Evolutionary conservation across 2,113 vertebrate species (phyloP).

Genomic region (Dipodomys merriami): DNA sequence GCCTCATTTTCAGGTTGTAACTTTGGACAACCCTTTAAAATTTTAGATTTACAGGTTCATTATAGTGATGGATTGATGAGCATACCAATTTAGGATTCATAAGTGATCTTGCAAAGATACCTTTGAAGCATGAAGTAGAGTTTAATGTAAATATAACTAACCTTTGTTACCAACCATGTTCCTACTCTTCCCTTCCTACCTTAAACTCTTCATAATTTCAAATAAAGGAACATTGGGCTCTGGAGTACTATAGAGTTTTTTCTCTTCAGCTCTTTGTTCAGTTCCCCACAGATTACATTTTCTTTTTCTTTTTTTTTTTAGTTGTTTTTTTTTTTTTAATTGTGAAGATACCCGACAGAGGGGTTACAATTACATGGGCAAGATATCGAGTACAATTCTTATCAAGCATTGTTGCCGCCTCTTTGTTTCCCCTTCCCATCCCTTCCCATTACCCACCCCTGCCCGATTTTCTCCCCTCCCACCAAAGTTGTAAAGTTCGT

Average conservation of each 20-base stretch:
- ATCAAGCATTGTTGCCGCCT: no score
- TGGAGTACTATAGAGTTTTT: neutral
- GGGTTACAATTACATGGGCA: no score
- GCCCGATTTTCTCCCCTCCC: no score
- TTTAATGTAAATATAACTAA: neutral
- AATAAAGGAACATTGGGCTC: neutral
- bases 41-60: slow-evolving; percentile 12
- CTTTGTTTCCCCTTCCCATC: no score
- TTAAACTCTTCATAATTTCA: neutral
- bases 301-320: neutral
- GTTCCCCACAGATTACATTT: no score
- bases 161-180: neutral
- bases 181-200: neutral
- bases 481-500: no score
- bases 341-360: no score
- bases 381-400: no score
- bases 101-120: slow-evolving; percentile 7
- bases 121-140: neutral
- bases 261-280: neutral
- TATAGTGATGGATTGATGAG: neutral
- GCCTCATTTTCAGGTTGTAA: neutral
- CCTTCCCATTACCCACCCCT: no score
- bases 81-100: neutral
- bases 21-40: neutral
- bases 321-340: no score